phyloP scores from a whole-genome alignment of 2,113 vertebrate genomes.

The Phylloscopus trochilus region DNA sequence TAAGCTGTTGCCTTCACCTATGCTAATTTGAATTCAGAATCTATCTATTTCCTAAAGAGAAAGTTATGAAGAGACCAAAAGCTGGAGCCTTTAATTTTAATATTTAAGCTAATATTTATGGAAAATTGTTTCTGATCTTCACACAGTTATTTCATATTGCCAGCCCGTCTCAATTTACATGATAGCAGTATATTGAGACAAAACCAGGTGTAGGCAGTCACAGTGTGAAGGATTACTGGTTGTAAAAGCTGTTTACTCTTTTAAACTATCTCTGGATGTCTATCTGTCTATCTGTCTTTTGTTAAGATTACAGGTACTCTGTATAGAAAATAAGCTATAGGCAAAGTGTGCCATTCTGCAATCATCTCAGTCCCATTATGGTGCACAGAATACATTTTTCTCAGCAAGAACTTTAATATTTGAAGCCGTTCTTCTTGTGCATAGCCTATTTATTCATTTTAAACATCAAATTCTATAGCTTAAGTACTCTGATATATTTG shows the following conservation, averaged over 20 bases:
- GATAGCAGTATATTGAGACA: neutral
- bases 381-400: constrained; percentile 39
- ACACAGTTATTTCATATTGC: neutral
- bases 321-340: constrained; percentile 30
- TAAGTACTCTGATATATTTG: constrained; percentile 10
- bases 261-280: neutral
- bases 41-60: neutral
- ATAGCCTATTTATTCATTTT: constrained; percentile 43
- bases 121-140: neutral
- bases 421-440: neutral
- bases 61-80: neutral
- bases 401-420: constrained; percentile 33
- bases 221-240: neutral
- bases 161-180: neutral
- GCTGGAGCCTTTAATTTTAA: neutral
- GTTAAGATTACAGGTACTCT: constrained; percentile 12
- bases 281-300: constrained; percentile 13
- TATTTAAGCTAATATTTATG: neutral
- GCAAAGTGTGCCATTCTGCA: neutral
- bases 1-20: neutral
- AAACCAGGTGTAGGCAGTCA: neutral
- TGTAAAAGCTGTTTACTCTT: constrained; percentile 17
- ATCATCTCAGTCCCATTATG: constrained; percentile 36
- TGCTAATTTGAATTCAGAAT: neutral
- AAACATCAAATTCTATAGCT: neutral